Percentiles rank a stretch among this genome's conserved stretches.
phyloP scores from a whole-genome alignment of 2,113 vertebrate genomes.

The Cacatua alba region DNA sequence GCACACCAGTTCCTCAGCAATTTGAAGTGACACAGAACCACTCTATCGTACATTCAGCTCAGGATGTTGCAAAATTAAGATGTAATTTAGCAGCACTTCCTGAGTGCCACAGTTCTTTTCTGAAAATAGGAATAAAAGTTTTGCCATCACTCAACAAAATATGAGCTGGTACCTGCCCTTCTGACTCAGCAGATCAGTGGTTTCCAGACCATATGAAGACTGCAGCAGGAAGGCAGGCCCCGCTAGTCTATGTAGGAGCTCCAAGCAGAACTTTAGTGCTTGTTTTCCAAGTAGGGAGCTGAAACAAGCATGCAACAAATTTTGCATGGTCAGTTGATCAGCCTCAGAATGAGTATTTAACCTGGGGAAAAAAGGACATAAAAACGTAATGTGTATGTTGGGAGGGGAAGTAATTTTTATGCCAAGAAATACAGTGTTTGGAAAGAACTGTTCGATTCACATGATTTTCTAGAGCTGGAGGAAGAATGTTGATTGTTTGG shows the following conservation, averaged over 20 bases:
- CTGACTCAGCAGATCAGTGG: neutral
- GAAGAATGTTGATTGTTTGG: neutral
- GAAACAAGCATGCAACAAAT: neutral
- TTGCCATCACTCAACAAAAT: neutral
- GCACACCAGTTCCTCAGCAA: neutral
- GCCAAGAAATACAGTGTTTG: neutral
- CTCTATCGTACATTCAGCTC: neutral
- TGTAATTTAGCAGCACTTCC: neutral
- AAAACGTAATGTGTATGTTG: neutral
- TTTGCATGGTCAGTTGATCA: neutral
- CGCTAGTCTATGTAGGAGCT: neutral
- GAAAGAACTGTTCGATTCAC: neutral
- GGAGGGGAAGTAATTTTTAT: neutral
- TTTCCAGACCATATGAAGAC: neutral
- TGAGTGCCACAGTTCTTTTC: neutral
- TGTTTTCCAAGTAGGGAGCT: neutral
- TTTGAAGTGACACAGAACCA: neutral
- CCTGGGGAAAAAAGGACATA: accelerated
- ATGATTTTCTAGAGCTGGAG: neutral
- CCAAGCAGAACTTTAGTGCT: neutral
- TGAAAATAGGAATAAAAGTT: neutral
- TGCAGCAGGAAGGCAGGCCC: neutral
- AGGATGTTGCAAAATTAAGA: neutral
- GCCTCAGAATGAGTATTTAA: neutral
- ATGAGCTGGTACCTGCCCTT: neutral